Base-by-base conservation (phyloP, 2,113 vertebrate species). In the Platichthys flesus region DNA sequence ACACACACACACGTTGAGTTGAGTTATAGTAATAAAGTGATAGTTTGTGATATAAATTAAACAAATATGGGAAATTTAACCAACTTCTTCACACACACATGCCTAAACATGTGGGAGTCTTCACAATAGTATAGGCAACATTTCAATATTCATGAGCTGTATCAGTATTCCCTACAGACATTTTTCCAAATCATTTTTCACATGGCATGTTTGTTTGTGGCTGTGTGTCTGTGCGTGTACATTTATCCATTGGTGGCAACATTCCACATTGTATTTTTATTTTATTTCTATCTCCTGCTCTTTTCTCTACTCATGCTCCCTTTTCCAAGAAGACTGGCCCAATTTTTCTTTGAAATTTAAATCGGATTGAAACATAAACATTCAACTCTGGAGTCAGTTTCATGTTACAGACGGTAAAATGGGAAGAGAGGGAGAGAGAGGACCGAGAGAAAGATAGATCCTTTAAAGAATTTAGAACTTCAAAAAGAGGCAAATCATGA, bases 331-430 rank as follows among this genome's bases (percentile, higher is more conserved):
- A 78, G 60, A 71, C 61, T 49, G 57, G 35, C 72, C 67, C 23
- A 76, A 55, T 66, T 67, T 67, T 59, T 83, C 74, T 84, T 88
- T 84, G 60, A 85, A 85, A 81, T 84, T 79, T 78, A 81, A 88
- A 88, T 83, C 47, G 28, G 65, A 79, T 70, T 85, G 72, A 76
- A 78, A 85, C 72, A 71, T 68, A 89, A 82, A 82, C 75, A 73
- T 71, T 61, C 13, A 85, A 71, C 52, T 66, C 64, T 9, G 65
- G 74, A 84, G 79, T 82, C 70, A 61, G 20, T 78, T 73, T 56
- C 31, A 73, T 74, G 74, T 70, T 71, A 58, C 71, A 23, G 42
- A 65, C 14, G 23, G 52, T 6, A 3, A 54, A 26, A n/a, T 18
- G 74, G 42, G n/a, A 37, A 28, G 26, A 66, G 20, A 63, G 49